These are phyloP conservation scores for Stichodactyla helianthus DNA, from an alignment of 64 coral and sea anemone genomes.

Conservation along the genomic window DNA sequence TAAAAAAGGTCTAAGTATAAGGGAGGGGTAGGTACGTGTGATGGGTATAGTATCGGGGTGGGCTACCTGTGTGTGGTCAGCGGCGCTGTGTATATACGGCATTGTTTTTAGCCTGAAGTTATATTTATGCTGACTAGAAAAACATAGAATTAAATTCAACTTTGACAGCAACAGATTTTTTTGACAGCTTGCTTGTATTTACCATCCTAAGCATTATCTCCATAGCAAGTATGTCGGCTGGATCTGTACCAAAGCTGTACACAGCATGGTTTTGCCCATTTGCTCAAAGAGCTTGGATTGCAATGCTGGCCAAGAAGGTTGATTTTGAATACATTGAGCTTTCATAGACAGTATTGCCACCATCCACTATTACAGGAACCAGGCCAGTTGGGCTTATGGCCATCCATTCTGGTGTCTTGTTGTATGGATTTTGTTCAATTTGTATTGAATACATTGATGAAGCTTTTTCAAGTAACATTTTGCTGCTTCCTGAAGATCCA, in stretches of 20 bases:
- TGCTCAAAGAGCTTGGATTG: conserved; percentile 77
- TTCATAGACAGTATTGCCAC: conserved; percentile 55
- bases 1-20: too few relatives aligned
- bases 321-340: conserved; percentile 73
- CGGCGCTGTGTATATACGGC: too few relatives aligned
- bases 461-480: conserved; percentile 24
- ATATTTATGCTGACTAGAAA: too few relatives aligned
- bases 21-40: too few relatives aligned
- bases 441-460: conserved; percentile 76
- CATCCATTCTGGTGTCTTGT: conserved; percentile 67
- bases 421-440: conserved; percentile 59
- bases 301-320: conserved; percentile 50
- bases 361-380: conserved; percentile 53
- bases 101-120: too few relatives aligned
- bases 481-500: conserved; percentile 50
- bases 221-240: background rate
- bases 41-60: too few relatives aligned
- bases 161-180: too few relatives aligned
- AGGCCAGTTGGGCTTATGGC: conserved; percentile 60
- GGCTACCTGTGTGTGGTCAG: too few relatives aligned
- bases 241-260: conserved; percentile 44
- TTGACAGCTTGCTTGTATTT: too few relatives aligned
- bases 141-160: too few relatives aligned
- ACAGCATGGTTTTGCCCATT: conserved; percentile 79
- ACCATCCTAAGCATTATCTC: background rate